Conservation (phyloP, 2,888 invertebrate genomes). For the Matsumyia berberina region DNA sequence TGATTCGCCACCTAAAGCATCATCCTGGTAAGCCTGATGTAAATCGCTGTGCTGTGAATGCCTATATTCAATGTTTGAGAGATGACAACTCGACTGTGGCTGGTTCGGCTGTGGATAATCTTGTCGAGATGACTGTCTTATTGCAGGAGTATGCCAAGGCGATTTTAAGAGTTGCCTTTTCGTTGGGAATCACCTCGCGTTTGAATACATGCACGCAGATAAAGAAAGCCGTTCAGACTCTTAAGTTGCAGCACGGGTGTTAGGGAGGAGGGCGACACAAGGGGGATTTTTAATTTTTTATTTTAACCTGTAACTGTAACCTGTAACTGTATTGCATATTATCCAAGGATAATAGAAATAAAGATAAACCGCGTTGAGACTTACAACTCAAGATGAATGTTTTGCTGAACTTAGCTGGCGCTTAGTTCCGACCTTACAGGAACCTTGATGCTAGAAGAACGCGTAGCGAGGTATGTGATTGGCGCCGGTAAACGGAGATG, state of each 20-base stretch:
- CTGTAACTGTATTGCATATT: slow-evolving; percentile 34
- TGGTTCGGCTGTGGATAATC: slow-evolving; percentile 90
- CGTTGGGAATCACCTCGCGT: slow-evolving; percentile 91
- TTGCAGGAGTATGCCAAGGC: slow-evolving; percentile 93
- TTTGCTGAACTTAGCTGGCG: background rate
- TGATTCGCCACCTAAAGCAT: slow-evolving; percentile 89
- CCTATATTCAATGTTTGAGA: slow-evolving; percentile 92
- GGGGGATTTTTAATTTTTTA: slow-evolving; percentile 28
- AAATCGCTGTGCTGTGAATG: slow-evolving; percentile 88
- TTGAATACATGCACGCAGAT: slow-evolving; percentile 91
- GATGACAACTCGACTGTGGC: slow-evolving; percentile 92
- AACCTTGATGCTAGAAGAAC: too few species aligned
- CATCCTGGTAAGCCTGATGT: slow-evolving; percentile 86
- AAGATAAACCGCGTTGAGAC: slow-evolving; percentile 31
- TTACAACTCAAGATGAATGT: slow-evolving; percentile 5
- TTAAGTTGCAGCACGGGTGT: slow-evolving; percentile 93
- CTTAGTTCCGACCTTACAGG: too few species aligned
- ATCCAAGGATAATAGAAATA: slow-evolving; percentile 51
- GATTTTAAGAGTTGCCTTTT: slow-evolving; percentile 92
- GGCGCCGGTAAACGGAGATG: too few species aligned
- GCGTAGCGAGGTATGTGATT: too few species aligned
- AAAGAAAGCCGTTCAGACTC: slow-evolving; percentile 90
- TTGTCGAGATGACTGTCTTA: slow-evolving; percentile 93
- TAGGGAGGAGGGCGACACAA: slow-evolving; percentile 80
- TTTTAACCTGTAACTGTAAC: slow-evolving; percentile 25